Percentiles rank a stretch among this genome's conserved stretches.
Evolutionary conservation across 2,113 vertebrate genomes (phyloP).

Genomic region (Tenrec ecaudatus): DNA sequence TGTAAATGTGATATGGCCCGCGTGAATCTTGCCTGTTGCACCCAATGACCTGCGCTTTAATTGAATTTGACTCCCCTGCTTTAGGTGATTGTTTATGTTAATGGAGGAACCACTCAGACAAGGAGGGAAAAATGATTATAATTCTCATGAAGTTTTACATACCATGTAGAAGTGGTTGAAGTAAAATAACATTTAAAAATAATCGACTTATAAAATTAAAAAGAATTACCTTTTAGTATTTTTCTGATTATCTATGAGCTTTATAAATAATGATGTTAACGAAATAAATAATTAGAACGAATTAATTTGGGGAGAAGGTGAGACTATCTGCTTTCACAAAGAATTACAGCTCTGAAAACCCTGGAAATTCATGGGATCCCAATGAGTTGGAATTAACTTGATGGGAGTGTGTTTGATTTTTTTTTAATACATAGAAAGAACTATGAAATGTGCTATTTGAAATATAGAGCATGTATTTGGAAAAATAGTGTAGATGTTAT

Average conservation of each 20-base stretch:
- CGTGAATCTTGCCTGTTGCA: no score
- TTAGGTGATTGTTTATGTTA: neutral
- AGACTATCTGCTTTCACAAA: no score
- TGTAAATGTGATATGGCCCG: no score
- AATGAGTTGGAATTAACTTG: no score
- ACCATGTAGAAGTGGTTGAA: neutral
- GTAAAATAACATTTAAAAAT: neutral
- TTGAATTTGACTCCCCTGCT: no score
- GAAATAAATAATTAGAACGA: neutral
- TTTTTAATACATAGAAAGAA: neutral
- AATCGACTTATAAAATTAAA: neutral
- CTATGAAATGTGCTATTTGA: slow-evolving; percentile 27
- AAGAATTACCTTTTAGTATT: neutral
- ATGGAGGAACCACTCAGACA: neutral
- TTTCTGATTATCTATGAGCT: slow-evolving; percentile 4
- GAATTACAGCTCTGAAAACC: no score
- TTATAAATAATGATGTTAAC: slow-evolving; percentile 40
- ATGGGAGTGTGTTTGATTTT: neutral
- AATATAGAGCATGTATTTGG: slow-evolving; percentile 27
- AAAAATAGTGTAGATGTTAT: slow-evolving; percentile 33
- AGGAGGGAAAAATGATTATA: neutral
- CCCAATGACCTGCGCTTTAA: no score
- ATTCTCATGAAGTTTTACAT: neutral
- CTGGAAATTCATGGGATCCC: no score
- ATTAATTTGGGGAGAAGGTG: neutral